Base-by-base conservation (phyloP, 2,797 vertebrate genomes). In the Dermochelys coriacea region DNA sequence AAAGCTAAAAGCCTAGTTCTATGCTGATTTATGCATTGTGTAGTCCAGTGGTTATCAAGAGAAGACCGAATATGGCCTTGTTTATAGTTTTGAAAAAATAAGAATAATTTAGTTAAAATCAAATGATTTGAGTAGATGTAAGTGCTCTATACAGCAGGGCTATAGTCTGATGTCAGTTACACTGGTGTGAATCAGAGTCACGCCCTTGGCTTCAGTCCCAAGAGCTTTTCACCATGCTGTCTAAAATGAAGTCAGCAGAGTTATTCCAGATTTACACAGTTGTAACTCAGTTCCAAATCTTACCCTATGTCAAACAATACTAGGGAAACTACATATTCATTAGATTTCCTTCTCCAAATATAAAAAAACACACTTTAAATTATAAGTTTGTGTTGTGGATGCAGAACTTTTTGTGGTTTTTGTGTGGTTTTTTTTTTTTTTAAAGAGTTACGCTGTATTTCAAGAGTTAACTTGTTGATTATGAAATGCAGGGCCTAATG, bases 231-330 rank as follows among this genome's bases (percentile, higher is more conserved):
- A 5, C 81, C 55, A 89, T 37, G 77, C 50, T 88, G 47, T 71
- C 11, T 85, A 85, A 5, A 7, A 37, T 84, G 84, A 93, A 77
- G 61, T 89, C 81, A 82, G 14, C 84, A 55, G 51, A 61, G 5
- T 31, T 90, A 25, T 89, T 93, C 61, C 85, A 86, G 77, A 77
- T 89, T 91, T 86, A 94, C 77, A 74, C 8, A 54, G 82, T 81
- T 91, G 51, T 90, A 59, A 89, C 82, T 94, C 14, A 80, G 93
- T 96, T 93, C 82, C 71, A 77, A 93, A 82, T 91, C 75, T 89
- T 91, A 92, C 93, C 86, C 87, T 68, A 89, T 94, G 25, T 31
- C 5, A 2, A 86, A 59, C 57, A 59, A 31, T 31, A 59, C 29
- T 59, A 59, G 29, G 29, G 25, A 55, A 55, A 27, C 54, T 55